Conservation (phyloP, 2,113 vertebrate species). For the Pterocles gutturalis region DNA sequence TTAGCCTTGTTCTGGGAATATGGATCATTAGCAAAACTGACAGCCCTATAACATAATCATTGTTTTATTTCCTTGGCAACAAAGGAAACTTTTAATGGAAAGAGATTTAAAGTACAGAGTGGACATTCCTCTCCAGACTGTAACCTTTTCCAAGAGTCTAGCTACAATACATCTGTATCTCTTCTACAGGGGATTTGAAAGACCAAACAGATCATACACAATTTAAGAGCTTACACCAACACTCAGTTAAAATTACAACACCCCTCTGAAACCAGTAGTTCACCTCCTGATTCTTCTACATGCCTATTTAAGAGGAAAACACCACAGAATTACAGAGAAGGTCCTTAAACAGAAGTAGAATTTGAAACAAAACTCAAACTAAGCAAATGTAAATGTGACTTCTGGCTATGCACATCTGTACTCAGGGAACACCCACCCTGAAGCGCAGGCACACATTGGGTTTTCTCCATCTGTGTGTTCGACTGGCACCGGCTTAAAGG, state of each 20-base stretch:
- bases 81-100: conserved; percentile 33
- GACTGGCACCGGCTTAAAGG: background rate
- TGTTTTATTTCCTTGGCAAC: conserved; percentile 24
- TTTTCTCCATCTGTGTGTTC: background rate
- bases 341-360: background rate
- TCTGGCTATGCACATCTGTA: background rate
- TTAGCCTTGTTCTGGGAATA: conserved; percentile 6
- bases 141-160: conserved; percentile 36
- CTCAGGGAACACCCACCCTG: background rate
- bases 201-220: conserved; percentile 45
- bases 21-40: background rate
- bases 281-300: background rate
- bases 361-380: background rate
- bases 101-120: background rate
- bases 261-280: conserved; percentile 20
- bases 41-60: background rate
- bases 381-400: background rate
- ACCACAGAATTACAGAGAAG: rapidly evolving
- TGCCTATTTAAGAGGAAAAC: background rate
- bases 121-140: background rate
- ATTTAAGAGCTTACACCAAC: conserved; percentile 36
- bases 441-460: background rate
- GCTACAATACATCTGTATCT: conserved; percentile 52
- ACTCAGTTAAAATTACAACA: conserved; percentile 29
- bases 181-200: conserved; percentile 58